Evolutionary conservation across 2,888 invertebrate species (phyloP), one percentile per base, ranked within the genome.

Genomic region (Dynastes maya): DNA sequence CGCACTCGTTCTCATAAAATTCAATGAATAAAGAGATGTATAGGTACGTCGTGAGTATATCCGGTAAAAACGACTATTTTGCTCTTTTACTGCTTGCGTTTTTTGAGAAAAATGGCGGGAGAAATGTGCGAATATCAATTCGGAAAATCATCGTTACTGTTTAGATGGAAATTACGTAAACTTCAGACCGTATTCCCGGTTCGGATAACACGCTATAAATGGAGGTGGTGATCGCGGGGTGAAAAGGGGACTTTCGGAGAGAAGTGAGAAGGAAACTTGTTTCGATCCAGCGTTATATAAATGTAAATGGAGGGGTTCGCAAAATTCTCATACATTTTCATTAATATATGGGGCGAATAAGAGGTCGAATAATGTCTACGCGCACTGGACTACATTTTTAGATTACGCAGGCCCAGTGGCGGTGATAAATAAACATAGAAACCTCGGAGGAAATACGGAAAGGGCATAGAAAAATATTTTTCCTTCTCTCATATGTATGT

Each of bases 321-420:
- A 9, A 11, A 45, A 22, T 58, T 58, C 55, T 58, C 55, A 58
- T 58, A 58, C 55, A 58, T 58, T 58, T 58, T 58, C 55, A 58
- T 58, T 58, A 58, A 58, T 58, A 22, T 58, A 58, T 58, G 22
- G 55, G 22, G 55, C 55, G 55, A 58, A 58, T 58, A 58, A 58
- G 16, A 22, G 55, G 16, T 22, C 22, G 55, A 55, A 55, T 55
- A 55, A 13, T 32, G 32, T 32, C 45, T 45, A 45, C 45, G 45
- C 45, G 11, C 45, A 2, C 45, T 45, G 11, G 45, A 45, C 45
- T 45, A 45, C 45, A 45, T 45, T 45, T 45, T 45, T 45, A 45
- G 45, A 45, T 45, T 45, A 45, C 11, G 11, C 11, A 45, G 45
- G 45, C 45, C 32, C 9, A 45, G 11, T 11, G 45, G 11, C 11